Evolutionary conservation across 2,797 vertebrate genomes (phyloP).

Genomic region (Gastrophryne carolinensis): DNA sequence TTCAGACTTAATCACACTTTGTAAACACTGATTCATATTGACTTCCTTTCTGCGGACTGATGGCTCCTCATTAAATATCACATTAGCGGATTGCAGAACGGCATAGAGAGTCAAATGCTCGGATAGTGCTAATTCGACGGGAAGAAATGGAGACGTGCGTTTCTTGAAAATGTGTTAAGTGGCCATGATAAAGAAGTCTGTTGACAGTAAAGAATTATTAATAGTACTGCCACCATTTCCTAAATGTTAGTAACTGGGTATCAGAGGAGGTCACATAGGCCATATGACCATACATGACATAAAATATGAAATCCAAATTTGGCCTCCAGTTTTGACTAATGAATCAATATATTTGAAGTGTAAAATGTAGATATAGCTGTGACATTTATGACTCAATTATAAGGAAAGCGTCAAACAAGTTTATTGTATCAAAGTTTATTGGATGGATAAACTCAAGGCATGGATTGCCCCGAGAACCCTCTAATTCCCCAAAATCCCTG

Average conservation of each 20-base stretch:
- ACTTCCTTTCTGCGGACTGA: conserved; percentile 95
- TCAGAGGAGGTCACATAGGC: conserved; percentile 16
- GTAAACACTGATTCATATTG: conserved; percentile 99
- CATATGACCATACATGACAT: too few relatives aligned
- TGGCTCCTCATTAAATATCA: conserved; percentile 97
- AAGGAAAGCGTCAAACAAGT: too few relatives aligned
- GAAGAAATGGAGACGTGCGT: conserved; percentile 65
- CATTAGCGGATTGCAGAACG: conserved; percentile 85
- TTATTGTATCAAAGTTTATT: too few relatives aligned
- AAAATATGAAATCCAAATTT: too few relatives aligned
- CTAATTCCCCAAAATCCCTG: too few relatives aligned
- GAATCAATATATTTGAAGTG: too few relatives aligned
- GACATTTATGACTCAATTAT: too few relatives aligned
- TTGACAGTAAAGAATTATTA: conserved; percentile 34
- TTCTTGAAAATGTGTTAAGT: conserved; percentile 62
- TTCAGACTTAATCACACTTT: conserved; percentile 92
- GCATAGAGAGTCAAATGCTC: conserved; percentile 79
- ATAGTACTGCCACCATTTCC: conserved; percentile 42
- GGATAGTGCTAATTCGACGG: conserved; percentile 77
- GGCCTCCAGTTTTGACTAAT: too few relatives aligned
- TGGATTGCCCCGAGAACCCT: too few relatives aligned
- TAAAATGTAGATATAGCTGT: too few relatives aligned
- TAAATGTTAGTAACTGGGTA: conserved; percentile 24
- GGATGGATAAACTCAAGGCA: too few relatives aligned
- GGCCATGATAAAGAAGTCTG: conserved; percentile 55